phyloP scores from a whole-genome alignment of 2,888 invertebrate species.

The Caenorhabditis doughertyi region DNA sequence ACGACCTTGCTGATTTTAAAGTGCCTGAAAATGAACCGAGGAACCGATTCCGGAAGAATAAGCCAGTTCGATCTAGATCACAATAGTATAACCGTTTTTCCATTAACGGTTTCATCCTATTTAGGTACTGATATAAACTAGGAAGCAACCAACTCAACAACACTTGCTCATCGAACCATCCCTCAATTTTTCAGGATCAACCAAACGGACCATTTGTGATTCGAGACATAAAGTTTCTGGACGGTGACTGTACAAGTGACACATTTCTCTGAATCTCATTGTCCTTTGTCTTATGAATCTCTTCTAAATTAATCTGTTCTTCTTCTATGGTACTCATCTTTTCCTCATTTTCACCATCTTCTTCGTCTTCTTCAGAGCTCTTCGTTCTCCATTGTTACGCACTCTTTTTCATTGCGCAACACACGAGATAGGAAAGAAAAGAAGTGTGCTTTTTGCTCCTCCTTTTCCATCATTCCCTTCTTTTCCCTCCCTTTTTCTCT shows the following conservation, averaged over 20 bases:
- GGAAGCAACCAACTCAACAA: no score
- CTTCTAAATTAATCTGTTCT: conserved; percentile 39
- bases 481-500: conserved; percentile 3
- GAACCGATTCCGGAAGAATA: no score
- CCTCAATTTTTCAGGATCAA: conserved; percentile 60
- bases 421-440: conserved; percentile 1
- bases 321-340: conserved; percentile 45
- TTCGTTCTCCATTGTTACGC: conserved; percentile 43
- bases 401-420: conserved; percentile 52
- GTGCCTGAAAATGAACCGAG: no score
- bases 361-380: conserved; percentile 13
- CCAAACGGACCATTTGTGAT: conserved; percentile 91
- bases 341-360: no score
- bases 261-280: conserved; percentile 75
- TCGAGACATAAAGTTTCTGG: conserved; percentile 91
- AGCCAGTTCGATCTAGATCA: no score
- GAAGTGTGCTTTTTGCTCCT: conserved; percentile 56
- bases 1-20: no score
- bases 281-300: conserved; percentile 9
- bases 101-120: no score
- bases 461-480: conserved; percentile 27
- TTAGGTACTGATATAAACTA: no score
- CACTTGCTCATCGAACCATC: no score
- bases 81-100: no score
- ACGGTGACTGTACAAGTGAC: conserved; percentile 84